Conservation (phyloP, 2,888 invertebrate species). For the Phengaris alcon region DNA sequence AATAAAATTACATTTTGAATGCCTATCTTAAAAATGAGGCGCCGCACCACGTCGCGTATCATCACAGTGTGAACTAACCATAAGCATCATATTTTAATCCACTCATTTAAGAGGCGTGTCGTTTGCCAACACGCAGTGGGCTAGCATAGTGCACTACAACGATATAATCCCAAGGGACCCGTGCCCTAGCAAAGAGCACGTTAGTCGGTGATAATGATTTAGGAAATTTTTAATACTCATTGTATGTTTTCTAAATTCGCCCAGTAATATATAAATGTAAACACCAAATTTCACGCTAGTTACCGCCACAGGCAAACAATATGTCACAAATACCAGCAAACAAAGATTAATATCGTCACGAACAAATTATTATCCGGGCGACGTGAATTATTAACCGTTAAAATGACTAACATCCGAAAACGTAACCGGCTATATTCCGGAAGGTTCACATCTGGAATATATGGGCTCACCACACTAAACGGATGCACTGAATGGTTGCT, state of each 20-base stretch:
- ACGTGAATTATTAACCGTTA: conserved; percentile 25
- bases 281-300: conserved; percentile 18
- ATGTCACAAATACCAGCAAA: conserved; percentile 13
- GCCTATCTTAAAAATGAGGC: no score
- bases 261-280: background rate
- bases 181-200: no score
- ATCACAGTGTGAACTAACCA: no score
- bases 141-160: no score
- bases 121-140: no score
- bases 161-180: no score
- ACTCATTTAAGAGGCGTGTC: no score
- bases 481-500: background rate
- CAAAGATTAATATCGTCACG: conserved; percentile 25
- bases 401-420: conserved; percentile 22
- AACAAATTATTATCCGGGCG: conserved; percentile 22
- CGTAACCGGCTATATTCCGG: conserved; percentile 27
- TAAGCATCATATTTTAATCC: no score
- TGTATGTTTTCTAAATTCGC: background rate
- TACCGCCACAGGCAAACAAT: conserved; percentile 2
- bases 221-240: no score
- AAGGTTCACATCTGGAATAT: conserved; percentile 17
- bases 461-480: conserved; percentile 12
- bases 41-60: no score
- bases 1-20: no score
- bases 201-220: no score